Evolutionary conservation across 1,140 invertebrate genomes (phyloP).

Genomic region (Aporrectodea caliginosa): DNA sequence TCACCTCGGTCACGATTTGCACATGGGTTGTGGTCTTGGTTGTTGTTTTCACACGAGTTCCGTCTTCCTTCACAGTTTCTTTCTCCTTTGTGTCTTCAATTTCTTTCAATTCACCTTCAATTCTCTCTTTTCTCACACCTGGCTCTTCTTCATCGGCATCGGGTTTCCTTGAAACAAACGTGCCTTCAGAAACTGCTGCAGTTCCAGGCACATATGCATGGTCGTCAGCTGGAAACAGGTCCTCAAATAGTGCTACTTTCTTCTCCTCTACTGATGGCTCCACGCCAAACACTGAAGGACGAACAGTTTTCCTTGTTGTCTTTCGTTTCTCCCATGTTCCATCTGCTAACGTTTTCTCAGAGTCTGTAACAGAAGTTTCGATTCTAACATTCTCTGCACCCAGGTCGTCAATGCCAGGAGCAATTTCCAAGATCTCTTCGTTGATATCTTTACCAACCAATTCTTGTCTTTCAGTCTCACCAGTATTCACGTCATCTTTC

Average conservation of each 20-base stretch:
- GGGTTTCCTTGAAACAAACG: too few relatives aligned
- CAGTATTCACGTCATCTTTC: not conserved
- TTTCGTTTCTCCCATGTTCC: constrained; percentile 2
- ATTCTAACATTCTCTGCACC: not conserved
- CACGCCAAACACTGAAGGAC: not conserved
- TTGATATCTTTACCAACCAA: not conserved
- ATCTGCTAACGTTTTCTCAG: not conserved
- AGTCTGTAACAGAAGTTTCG: not conserved
- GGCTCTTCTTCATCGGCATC: too few relatives aligned
- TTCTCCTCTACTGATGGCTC: not conserved
- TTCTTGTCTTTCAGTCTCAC: not conserved
- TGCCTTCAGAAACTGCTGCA: too few relatives aligned
- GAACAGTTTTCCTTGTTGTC: not conserved
- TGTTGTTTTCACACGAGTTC: not conserved
- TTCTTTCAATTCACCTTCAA: not conserved
- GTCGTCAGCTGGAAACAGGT: too few relatives aligned
- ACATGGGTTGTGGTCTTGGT: not conserved
- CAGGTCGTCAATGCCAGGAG: not conserved
- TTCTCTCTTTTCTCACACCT: too few relatives aligned
- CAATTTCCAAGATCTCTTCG: not conserved
- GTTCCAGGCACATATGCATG: too few relatives aligned
- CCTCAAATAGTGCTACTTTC: too few relatives aligned
- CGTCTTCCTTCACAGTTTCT: not conserved
- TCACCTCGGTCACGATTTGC: not conserved
- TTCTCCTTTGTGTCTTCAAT: not conserved